Percentiles rank a stretch among this genome's conserved stretches.
Conservation (phyloP, 1,140 invertebrate species). For the Papilio aristodemus region DNA sequence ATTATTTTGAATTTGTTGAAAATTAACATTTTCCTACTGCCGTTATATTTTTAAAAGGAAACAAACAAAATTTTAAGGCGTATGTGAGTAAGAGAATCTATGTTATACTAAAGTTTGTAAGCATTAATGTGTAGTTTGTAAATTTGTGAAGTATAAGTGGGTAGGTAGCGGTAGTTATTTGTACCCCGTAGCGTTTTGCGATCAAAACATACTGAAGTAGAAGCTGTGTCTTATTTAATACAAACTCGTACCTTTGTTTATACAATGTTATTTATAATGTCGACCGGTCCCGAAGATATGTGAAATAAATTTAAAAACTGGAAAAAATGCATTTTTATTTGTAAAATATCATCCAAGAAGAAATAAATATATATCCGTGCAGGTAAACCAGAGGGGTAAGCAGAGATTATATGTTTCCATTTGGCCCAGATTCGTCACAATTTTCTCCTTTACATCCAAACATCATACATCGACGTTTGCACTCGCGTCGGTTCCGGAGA, state of each 20-base stretch:
- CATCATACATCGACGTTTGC: too few species aligned
- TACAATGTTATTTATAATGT: conserved; percentile 58
- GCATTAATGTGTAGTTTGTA: conserved; percentile 22
- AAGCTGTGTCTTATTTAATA: conserved; percentile 53
- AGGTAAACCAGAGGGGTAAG: too few species aligned
- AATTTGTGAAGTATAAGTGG: conserved; percentile 2
- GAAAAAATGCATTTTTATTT: conserved; percentile 36
- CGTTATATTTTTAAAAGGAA: background rate
- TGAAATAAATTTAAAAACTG: conserved; percentile 65
- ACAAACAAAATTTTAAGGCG: background rate
- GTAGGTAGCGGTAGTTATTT: conserved; percentile 14
- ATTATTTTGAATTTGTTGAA: background rate
- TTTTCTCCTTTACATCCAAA: too few species aligned
- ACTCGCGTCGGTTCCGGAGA: too few species aligned
- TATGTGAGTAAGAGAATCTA: conserved; percentile 23
- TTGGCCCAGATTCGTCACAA: too few species aligned
- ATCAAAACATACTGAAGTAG: conserved; percentile 9
- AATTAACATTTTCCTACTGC: background rate
- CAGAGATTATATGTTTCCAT: too few species aligned
- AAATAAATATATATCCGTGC: background rate
- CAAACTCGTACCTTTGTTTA: conserved; percentile 59
- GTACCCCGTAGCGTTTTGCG: conserved; percentile 29
- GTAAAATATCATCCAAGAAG: background rate
- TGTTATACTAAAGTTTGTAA: conserved; percentile 10
- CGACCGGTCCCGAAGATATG: conserved; percentile 60